phyloP scores from a whole-genome alignment of 2,888 invertebrate genomes.

The Dendrolimus houi region DNA sequence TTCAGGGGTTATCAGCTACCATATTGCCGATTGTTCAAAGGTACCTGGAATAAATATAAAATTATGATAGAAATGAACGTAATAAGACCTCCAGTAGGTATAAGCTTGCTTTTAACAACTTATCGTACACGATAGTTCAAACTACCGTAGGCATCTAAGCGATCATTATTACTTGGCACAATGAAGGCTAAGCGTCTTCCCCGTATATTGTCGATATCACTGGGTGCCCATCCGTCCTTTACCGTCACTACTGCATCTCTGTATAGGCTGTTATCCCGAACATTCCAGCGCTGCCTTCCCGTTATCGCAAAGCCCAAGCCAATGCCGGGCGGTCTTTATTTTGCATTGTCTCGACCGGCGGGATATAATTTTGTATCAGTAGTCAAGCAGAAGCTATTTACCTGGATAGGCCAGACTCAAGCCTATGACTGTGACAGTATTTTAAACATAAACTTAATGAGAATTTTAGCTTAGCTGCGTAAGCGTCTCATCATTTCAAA shows the following conservation, averaged over 20 bases:
- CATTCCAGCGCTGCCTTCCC: slow-evolving; percentile 23
- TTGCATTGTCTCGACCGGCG: slow-evolving; percentile 25
- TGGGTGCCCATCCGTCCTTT: slow-evolving; percentile 2
- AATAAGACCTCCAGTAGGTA: too few species aligned
- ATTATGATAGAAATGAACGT: too few species aligned
- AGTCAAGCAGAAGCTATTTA: slow-evolving; percentile 8
- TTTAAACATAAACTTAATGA: background rate
- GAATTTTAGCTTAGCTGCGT: background rate
- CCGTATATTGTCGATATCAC: background rate
- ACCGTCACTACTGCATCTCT: slow-evolving; percentile 6
- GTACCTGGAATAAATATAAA: too few species aligned
- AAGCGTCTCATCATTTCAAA: too few species aligned
- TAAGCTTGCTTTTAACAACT: too few species aligned
- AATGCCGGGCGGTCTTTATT: slow-evolving; percentile 30
- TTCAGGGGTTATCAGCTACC: too few species aligned
- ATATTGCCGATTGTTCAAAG: too few species aligned
- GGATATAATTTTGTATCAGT: slow-evolving; percentile 18
- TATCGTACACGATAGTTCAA: background rate
- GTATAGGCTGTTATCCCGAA: slow-evolving; percentile 13
- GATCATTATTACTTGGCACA: background rate
- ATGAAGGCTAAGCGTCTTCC: background rate
- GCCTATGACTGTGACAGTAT: background rate
- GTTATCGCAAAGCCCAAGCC: slow-evolving; percentile 31
- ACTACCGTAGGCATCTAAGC: background rate
- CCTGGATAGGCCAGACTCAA: background rate